Conservation (phyloP, 2,113 vertebrate species). For the Apistogramma diplotaenia region DNA sequence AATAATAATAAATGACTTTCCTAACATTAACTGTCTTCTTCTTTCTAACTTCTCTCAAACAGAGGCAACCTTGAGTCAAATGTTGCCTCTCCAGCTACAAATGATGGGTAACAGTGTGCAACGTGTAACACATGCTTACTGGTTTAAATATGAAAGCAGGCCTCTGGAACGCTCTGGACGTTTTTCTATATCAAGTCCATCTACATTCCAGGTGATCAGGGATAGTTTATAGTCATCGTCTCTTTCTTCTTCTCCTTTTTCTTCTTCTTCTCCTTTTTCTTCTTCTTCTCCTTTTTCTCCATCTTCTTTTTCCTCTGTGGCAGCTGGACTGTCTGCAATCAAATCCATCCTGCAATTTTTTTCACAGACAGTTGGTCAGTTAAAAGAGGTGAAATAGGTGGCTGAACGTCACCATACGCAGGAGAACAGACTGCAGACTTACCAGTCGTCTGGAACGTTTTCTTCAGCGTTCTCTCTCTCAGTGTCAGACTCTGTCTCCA, state of each 20-base stretch:
- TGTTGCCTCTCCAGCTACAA: too few species aligned
- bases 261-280: too few species aligned
- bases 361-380: background rate
- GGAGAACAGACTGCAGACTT: background rate
- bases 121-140: slow-evolving; percentile 60
- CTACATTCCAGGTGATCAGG: slow-evolving; percentile 88
- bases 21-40: accelerated
- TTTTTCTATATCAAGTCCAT: slow-evolving; percentile 79
- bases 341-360: slow-evolving; percentile 84
- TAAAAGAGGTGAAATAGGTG: background rate
- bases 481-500: slow-evolving; percentile 70
- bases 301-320: slow-evolving; percentile 53
- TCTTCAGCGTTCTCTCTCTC: slow-evolving; percentile 55
- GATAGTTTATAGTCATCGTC: slow-evolving; percentile 76
- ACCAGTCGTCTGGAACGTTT: slow-evolving; percentile 43
- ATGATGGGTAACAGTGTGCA: background rate
- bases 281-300: too few species aligned
- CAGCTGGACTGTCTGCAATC: slow-evolving; percentile 76
- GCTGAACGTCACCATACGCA: background rate
- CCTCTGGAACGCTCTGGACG: slow-evolving; percentile 79
- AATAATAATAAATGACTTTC: too few species aligned
- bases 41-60: background rate
- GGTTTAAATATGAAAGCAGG: slow-evolving; percentile 80
- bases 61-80: accelerated
- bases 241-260: too few species aligned